These are phyloP conservation scores for Homarus gammarus DNA, from an alignment of 2,888 invertebrate genomes.

Conservation along the genomic window DNA sequence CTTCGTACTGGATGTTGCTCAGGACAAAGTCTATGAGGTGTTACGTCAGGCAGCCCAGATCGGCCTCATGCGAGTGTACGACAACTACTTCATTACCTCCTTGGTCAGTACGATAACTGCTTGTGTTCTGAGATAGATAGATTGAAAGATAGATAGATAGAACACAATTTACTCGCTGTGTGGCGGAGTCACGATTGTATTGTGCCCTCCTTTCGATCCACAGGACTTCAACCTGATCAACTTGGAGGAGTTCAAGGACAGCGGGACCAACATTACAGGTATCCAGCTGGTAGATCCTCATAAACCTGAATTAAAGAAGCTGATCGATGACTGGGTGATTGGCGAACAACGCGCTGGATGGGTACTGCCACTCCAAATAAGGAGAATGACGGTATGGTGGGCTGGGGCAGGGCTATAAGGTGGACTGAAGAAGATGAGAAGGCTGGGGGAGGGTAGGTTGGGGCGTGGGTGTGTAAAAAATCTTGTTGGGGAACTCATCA, in stretches of 20 bases:
- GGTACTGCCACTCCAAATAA: background rate
- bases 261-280: slow-evolving; percentile 96
- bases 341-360: slow-evolving; percentile 85
- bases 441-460: background rate
- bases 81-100: slow-evolving; percentile 95
- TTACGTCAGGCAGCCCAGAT: slow-evolving; percentile 96
- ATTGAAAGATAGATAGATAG: background rate
- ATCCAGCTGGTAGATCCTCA: slow-evolving; percentile 93
- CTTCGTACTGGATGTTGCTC: slow-evolving; percentile 87
- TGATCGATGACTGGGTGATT: slow-evolving; percentile 89
- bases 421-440: background rate
- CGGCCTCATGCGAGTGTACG: slow-evolving; percentile 97
- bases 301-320: slow-evolving; percentile 87
- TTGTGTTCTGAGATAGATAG: slow-evolving; percentile 1
- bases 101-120: slow-evolving; percentile 83
- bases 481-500: no score
- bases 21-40: slow-evolving; percentile 90
- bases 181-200: background rate
- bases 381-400: slow-evolving; percentile 42
- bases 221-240: slow-evolving; percentile 95
- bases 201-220: slow-evolving; percentile 15
- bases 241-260: slow-evolving; percentile 95
- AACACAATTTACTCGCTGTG: background rate
- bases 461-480: background rate
- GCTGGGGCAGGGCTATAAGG: background rate